Evolutionary conservation across 2,797 vertebrate species (phyloP).

Genomic region (Lutjanus campechanus): DNA sequence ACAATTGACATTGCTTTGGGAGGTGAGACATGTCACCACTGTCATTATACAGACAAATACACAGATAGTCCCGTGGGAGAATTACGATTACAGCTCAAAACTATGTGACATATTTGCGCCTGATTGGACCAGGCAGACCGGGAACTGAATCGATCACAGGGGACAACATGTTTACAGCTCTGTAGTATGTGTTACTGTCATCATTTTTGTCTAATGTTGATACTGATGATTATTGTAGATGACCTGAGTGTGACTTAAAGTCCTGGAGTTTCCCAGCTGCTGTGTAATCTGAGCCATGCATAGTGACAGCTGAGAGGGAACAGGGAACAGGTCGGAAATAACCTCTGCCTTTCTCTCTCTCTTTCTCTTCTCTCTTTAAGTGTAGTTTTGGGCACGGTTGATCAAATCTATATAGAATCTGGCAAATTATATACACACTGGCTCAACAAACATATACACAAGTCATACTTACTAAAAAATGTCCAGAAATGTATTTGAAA

Average conservation of each 20-base stretch:
- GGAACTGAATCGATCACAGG: background rate
- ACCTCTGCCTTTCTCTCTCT: constrained; percentile 67
- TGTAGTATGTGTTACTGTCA: constrained; percentile 24
- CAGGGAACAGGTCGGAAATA: constrained; percentile 68
- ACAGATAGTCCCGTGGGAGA: constrained; percentile 27
- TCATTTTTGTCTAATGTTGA: constrained; percentile 46
- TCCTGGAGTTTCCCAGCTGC: constrained; percentile 68
- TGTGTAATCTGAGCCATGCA: constrained; percentile 78
- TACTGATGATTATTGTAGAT: constrained; percentile 61
- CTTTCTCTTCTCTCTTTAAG: constrained; percentile 44
- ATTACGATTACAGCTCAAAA: constrained; percentile 4
- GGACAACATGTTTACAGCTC: constrained; percentile 17
- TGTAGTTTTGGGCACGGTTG: constrained; percentile 3
- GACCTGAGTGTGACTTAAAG: constrained; percentile 69
- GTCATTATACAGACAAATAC: constrained; percentile 13
- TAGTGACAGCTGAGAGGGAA: constrained; percentile 80
- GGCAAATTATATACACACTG: background rate
- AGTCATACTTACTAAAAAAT: background rate
- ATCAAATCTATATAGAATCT: background rate
- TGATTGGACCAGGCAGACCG: background rate
- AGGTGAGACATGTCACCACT: constrained; percentile 9
- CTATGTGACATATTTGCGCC: constrained; percentile 25
- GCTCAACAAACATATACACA: background rate
- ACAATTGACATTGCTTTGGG: background rate
- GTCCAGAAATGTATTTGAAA: background rate